Conservation (phyloP, 1,140 invertebrate species). For the Platyscapa corneri region DNA sequence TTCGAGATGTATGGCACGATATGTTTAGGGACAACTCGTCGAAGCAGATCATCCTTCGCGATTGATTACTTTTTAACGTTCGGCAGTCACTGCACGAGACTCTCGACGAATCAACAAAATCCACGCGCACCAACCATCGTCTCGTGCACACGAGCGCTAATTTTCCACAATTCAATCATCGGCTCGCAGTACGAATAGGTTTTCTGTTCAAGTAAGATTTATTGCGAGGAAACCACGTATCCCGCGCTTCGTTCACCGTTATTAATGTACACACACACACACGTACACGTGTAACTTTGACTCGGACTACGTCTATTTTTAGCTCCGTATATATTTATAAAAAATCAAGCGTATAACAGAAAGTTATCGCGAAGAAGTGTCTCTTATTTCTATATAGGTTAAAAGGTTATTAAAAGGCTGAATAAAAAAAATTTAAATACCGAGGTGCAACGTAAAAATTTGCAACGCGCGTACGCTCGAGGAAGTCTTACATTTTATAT, state of each 20-base stretch:
- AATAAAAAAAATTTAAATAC: not conserved
- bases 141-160: not conserved
- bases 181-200: no score
- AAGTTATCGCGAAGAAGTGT: not conserved
- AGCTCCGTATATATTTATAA: not conserved
- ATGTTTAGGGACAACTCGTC: not conserved
- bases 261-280: no score
- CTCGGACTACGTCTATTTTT: not conserved
- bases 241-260: no score
- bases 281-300: no score
- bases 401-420: not conserved
- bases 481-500: not conserved
- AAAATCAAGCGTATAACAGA: not conserved
- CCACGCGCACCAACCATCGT: not conserved
- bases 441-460: not conserved
- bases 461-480: not conserved
- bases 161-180: not conserved
- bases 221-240: no score
- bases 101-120: not conserved
- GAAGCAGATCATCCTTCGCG: not conserved
- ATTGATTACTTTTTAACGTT: not conserved
- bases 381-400: not conserved
- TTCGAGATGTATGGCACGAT: not conserved
- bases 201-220: no score
- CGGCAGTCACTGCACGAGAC: no score